Base-by-base conservation (phyloP, 2,888 invertebrate genomes). In the Eurytoma adleriae region DNA sequence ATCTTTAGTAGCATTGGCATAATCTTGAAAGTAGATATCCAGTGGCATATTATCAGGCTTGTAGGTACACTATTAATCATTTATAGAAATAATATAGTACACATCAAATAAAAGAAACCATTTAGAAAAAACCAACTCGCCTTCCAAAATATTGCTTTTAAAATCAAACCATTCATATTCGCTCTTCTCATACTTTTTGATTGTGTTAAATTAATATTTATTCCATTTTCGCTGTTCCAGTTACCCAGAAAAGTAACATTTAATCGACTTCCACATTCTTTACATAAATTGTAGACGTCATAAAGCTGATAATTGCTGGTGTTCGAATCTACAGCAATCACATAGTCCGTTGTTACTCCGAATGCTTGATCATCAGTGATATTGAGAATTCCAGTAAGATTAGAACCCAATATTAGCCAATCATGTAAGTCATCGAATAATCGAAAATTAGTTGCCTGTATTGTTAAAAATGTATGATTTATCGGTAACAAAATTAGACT, bases 141-240 rank as follows among this genome's bases (percentile, higher is more conserved):
- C 67, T 67, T 68, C 24, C 27, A 72, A 57, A 72, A 72, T 13
- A 59, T 30, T 24, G 67, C 72, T 30, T n/a, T 78, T 14, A 75
- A 50, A 3, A 7, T 66, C 57, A 75, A 13, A 12, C 57, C 57
- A 3, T 71, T 30, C 24, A 69, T 12, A 64, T 70, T 67, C 1
- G 72, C 54, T 67, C 62, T 52, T 27, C 78, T 78, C 14, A 14
- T 13, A 13, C 59, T 61, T 61, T 68, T 78, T 14, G 50, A 10
- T 12, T 77, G 61, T 2, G 2, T 13, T 12, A 72, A 14, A 72
- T 16, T 56, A 13, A 27, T 16, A 2, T 40, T n/a, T 7, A 64
- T 40, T 24, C 83, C 82, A 78, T 82, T 10, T 83, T 75, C 50
- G 79, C 79, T 27, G 81, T 30, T 54, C 72, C 78, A 78, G 7